These are phyloP conservation scores for Junonia oenone DNA, from an alignment of 2,888 invertebrate genomes.

Conservation along the genomic window DNA sequence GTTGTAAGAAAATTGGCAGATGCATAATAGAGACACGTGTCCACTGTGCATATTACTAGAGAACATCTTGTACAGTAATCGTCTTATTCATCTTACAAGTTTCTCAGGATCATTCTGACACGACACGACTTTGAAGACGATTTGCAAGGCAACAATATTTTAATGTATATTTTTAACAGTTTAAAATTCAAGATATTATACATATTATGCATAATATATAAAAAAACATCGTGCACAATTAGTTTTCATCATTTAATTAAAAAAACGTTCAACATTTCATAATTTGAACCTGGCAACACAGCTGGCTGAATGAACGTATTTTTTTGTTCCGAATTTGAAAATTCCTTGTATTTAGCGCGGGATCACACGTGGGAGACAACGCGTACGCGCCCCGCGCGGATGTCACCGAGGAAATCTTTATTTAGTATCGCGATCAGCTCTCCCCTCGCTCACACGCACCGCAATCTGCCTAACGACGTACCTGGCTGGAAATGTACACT, in stretches of 20 bases:
- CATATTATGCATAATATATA: too few relatives aligned
- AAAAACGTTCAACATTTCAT: too few relatives aligned
- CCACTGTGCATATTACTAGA: too few relatives aligned
- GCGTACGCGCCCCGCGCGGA: slow-evolving; percentile 57
- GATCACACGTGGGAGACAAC: slow-evolving; percentile 44
- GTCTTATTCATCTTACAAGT: too few relatives aligned
- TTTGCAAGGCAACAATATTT: too few relatives aligned
- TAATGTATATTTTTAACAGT: too few relatives aligned
- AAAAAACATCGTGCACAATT: too few relatives aligned
- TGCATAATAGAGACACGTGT: neutral
- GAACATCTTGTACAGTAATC: neutral
- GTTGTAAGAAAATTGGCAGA: neutral
- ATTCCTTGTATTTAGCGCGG: slow-evolving; percentile 15
- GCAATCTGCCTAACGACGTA: slow-evolving; percentile 29
- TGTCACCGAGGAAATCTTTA: slow-evolving; percentile 74
- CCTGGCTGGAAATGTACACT: slow-evolving; percentile 34
- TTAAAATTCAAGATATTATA: too few relatives aligned
- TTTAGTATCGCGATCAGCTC: slow-evolving; percentile 68
- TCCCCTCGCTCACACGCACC: slow-evolving; percentile 69
- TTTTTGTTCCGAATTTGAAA: neutral
- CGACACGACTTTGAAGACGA: too few relatives aligned
- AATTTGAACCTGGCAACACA: too few relatives aligned
- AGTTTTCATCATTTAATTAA: neutral
- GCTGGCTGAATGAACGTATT: neutral
- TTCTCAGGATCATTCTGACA: too few relatives aligned